These are phyloP conservation scores for Zelleria hepariella DNA, from an alignment of 2,888 invertebrate species.

Conservation along the genomic window DNA sequence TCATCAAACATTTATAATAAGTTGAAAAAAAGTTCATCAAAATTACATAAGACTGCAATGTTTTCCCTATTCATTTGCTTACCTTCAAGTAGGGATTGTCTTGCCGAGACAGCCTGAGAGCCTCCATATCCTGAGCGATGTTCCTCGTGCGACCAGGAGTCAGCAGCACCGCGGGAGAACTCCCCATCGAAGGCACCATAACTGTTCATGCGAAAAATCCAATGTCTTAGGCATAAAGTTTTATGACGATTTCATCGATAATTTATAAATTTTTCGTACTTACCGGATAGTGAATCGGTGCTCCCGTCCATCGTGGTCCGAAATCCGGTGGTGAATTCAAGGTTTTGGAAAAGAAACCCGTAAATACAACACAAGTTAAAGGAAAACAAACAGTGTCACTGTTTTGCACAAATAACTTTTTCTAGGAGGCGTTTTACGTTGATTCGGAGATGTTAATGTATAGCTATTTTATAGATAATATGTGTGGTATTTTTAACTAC, in stretches of 20 bases:
- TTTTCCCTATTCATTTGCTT: constrained; percentile 12
- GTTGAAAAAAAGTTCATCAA: no score
- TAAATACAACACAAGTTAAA: not conserved
- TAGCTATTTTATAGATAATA: not conserved
- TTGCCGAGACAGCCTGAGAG: constrained; percentile 82
- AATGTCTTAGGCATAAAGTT: not conserved
- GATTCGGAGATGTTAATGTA: not conserved
- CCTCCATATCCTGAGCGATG: constrained; percentile 89
- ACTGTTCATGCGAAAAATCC: constrained; percentile 24
- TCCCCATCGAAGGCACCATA: constrained; percentile 40
- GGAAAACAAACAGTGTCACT: not conserved
- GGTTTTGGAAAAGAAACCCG: not conserved
- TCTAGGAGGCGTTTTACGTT: not conserved
- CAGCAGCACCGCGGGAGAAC: constrained; percentile 74
- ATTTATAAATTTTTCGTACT: constrained; percentile 15
- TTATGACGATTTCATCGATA: not conserved
- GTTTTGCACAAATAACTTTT: not conserved
- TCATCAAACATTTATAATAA: no score
- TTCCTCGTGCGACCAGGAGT: constrained; percentile 83
- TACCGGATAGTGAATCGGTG: constrained; percentile 56
- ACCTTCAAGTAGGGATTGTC: constrained; percentile 89
- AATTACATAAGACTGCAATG: no score
- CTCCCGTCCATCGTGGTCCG: constrained; percentile 44
- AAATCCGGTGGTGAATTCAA: not conserved
- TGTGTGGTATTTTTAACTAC: not conserved